Evolutionary conservation across 2,113 vertebrate genomes (phyloP).

Genomic region (Corydoras maculifer): DNA sequence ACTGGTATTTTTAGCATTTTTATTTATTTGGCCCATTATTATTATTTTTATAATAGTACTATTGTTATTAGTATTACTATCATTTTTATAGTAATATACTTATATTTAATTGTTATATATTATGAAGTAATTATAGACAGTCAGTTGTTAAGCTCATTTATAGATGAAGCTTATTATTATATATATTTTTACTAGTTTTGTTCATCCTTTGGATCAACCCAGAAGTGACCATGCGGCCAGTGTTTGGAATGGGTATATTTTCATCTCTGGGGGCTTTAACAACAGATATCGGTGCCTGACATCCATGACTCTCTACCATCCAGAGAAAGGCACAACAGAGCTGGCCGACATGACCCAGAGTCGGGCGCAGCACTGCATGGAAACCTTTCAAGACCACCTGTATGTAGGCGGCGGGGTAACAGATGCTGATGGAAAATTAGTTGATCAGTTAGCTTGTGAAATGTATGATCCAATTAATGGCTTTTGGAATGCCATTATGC

Average conservation of each 20-base stretch:
- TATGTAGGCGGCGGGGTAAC: constrained; percentile 52
- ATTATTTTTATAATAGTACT: too few relatives aligned
- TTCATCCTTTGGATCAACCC: constrained; percentile 49
- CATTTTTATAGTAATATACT: too few relatives aligned
- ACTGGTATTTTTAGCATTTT: too few relatives aligned
- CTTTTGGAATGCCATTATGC: constrained; percentile 51
- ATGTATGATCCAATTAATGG: constrained; percentile 50
- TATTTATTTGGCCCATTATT: too few relatives aligned
- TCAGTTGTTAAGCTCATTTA: not conserved
- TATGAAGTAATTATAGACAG: too few relatives aligned
- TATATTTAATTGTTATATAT: too few relatives aligned
- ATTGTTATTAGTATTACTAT: too few relatives aligned
- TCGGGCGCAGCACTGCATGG: constrained; percentile 52
- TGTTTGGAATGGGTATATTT: constrained; percentile 52
- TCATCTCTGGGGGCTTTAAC: constrained; percentile 60
- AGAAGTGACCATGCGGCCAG: constrained; percentile 54
- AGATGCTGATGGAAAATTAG: not conserved
- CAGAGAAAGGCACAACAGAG: constrained; percentile 42
- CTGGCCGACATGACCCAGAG: constrained; percentile 44
- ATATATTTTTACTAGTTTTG: constrained; percentile 47
- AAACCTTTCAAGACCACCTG: constrained; percentile 38
- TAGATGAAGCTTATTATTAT: not conserved
- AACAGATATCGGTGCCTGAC: constrained; percentile 42
- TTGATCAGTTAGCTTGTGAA: constrained; percentile 59
- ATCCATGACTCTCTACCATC: constrained; percentile 51